phyloP scores from a whole-genome alignment of 2,797 vertebrate species.

The Pseudochromis fuscus region DNA sequence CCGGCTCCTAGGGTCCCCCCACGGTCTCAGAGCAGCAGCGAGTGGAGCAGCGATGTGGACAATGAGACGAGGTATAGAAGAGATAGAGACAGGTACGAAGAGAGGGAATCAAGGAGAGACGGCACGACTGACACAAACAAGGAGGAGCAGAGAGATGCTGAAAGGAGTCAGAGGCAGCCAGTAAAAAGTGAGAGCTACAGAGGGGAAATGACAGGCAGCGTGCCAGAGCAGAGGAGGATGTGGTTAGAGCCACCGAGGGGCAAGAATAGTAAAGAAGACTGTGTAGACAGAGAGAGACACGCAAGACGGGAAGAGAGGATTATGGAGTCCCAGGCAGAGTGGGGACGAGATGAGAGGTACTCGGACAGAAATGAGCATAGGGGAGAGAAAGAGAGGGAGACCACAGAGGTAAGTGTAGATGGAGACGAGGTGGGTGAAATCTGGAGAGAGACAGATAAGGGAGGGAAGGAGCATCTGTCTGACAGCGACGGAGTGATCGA shows the following conservation, averaged over 20 bases:
- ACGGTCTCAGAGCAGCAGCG: slow-evolving; percentile 66
- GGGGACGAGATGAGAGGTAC: slow-evolving; percentile 52
- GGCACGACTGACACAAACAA: slow-evolving; percentile 37
- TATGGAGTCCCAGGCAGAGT: slow-evolving; percentile 31
- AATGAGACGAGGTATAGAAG: slow-evolving; percentile 45
- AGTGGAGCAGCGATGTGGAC: slow-evolving; percentile 71
- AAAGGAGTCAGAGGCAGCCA: slow-evolving; percentile 33
- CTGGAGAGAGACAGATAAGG: slow-evolving; percentile 40
- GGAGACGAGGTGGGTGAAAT: slow-evolving; percentile 56
- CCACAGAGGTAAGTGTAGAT: slow-evolving; percentile 61
- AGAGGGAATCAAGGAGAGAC: slow-evolving; percentile 46
- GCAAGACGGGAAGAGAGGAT: slow-evolving; percentile 38
- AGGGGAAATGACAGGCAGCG: slow-evolving; percentile 23
- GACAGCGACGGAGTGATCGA: slow-evolving; percentile 53
- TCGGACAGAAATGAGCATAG: slow-evolving; percentile 41
- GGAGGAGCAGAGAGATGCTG: slow-evolving; percentile 23
- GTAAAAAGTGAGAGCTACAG: slow-evolving; percentile 42
- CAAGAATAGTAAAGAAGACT: slow-evolving; percentile 63
- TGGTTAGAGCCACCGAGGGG: slow-evolving; percentile 83
- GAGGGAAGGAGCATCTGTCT: slow-evolving; percentile 42
- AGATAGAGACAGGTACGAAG: slow-evolving; percentile 53
- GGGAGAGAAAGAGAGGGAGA: slow-evolving; percentile 26
- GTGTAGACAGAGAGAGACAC: slow-evolving; percentile 57
- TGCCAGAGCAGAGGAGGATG: slow-evolving; percentile 73
- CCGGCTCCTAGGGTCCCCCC: slow-evolving; percentile 32